Evolutionary conservation across 2,888 invertebrate genomes (phyloP), one percentile per base, ranked within the genome.

Genomic region (Lysandra bellargus): DNA sequence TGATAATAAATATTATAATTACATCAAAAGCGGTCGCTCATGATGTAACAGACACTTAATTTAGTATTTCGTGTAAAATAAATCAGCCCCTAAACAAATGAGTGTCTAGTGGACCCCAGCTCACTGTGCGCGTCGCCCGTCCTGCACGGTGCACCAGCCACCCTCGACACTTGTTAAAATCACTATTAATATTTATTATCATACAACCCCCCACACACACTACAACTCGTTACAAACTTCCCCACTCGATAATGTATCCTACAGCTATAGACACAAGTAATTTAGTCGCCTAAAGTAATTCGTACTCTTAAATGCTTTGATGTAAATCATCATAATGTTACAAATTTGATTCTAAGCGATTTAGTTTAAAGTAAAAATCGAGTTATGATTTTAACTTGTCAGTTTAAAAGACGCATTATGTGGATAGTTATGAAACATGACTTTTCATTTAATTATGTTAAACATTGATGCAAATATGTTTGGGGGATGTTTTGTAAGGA

Each of bases 121-220:
- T 12, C 12, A 9, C 12, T 12, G n/a, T 14, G 7, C 53, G 5
- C 75, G 49, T 30, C 3, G 44, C 6, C 23, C 1, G 49, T 17
- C 49, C 30, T 30, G 23, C 53, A 14, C 33, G 1, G 53, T n/a
- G 14, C 73, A 44, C 73, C 73, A n/a, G 44, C 44, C n/a, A 76
- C 76, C 76, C 53, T 69, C 76, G 33, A 6, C 57, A 76, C 76
- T 76, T 76, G 76, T 76, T 76, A 76, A 76, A 57, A 53, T 76
- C 57, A 57, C 76, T 76, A 76, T 76, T 76, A 76, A 76, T 76
- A 76, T 76, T 76, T 76, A 76, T 76, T 76, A 76, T 76, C 49
- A 7, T 57, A 76, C 76, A 76, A 76, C 76, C 76, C 76, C 75
- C 53, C 17, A 53, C 57, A 76, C 33, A 57, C 49, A 37, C 53